Evolutionary conservation across 2,797 vertebrate genomes (phyloP), one percentile per base, ranked within the genome.

Genomic region (Leuciscus waleckii): DNA sequence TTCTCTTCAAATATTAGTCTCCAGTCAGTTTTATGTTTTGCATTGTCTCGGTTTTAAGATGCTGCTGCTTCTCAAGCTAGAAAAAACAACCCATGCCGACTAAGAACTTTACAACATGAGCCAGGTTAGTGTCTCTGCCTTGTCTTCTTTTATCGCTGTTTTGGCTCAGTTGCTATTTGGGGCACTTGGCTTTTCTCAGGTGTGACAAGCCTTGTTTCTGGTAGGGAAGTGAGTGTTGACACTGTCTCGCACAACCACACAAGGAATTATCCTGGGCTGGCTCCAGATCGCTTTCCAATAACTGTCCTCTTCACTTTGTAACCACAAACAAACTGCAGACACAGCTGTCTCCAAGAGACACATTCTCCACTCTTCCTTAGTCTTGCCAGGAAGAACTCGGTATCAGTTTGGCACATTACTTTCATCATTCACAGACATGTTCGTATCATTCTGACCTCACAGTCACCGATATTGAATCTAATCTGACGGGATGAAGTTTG

Each of bases 161-260:
- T 83, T 91, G 91, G 71, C 87, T 87, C 82, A 90, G 61, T 90
- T 91, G 74, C 74, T 74, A 76, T 89, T 26, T 88, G 80, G 67
- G 87, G 81, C 69, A 85, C 41, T 82, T 84, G 29, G 76, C 77
- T 84, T 67, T 79, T 89, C 89, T 87, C 88, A 86, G 39, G 85
- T 92, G 89, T 85, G 81, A 87, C 84, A 70, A 67, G 79, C 71
- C 85, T 90, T 90, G 85, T 88, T 88, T 79, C 85, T 86, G 21
- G 51, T 82, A 85, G 61, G 90, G 86, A 87, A 74, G 5, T 7
- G 88, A 87, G 81, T 80, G 82, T 88, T 71, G 61, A 86, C 58
- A 87, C 76, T n/a, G 43, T 77, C 76, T 75, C 82, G 74, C 68
- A 71, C 79, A 87, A 41, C 29, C n/a, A 79, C 75, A 29, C 54